phyloP scores from a whole-genome alignment of 2,888 invertebrate species.

The Cheilosia impressa region DNA sequence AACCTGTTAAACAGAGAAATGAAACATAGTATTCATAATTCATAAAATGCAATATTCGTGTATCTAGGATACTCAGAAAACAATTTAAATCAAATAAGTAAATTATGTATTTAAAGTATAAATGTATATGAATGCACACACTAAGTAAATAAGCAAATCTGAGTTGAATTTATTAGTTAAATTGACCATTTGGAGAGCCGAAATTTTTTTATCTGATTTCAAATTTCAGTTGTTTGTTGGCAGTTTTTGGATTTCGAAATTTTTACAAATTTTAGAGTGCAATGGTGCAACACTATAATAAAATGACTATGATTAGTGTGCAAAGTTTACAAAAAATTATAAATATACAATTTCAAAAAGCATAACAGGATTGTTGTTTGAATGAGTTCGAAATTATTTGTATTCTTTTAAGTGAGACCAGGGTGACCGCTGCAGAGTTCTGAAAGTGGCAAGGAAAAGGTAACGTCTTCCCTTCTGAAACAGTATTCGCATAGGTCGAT shows the following conservation, averaged over 20 bases:
- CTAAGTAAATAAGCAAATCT: slow-evolving; percentile 38
- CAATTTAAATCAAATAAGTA: slow-evolving; percentile 62
- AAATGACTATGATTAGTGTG: slow-evolving; percentile 56
- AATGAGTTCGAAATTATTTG: background rate
- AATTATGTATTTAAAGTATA: slow-evolving; percentile 60
- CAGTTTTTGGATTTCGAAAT: slow-evolving; percentile 54
- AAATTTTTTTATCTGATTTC: slow-evolving; percentile 56
- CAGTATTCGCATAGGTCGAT: too few relatives aligned
- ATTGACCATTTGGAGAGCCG: slow-evolving; percentile 73
- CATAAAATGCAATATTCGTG: slow-evolving; percentile 73
- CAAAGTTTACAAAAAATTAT: slow-evolving; percentile 69
- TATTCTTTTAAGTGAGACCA: too few relatives aligned
- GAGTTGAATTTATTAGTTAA: slow-evolving; percentile 27
- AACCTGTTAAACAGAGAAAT: slow-evolving; percentile 33
- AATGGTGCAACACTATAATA: slow-evolving; percentile 63
- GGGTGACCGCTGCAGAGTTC: too few relatives aligned
- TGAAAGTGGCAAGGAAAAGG: background rate
- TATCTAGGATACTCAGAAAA: slow-evolving; percentile 76
- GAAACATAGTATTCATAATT: slow-evolving; percentile 16
- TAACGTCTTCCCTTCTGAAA: too few relatives aligned
- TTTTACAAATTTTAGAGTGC: slow-evolving; percentile 51
- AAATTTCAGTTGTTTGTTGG: slow-evolving; percentile 8
- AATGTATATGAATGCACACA: slow-evolving; percentile 72
- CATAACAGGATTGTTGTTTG: background rate
- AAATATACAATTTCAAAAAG: slow-evolving; percentile 65